Evolutionary conservation across 2,888 invertebrate species (phyloP), one percentile per base, ranked within the genome.

Genomic region (Hesperia comma): DNA sequence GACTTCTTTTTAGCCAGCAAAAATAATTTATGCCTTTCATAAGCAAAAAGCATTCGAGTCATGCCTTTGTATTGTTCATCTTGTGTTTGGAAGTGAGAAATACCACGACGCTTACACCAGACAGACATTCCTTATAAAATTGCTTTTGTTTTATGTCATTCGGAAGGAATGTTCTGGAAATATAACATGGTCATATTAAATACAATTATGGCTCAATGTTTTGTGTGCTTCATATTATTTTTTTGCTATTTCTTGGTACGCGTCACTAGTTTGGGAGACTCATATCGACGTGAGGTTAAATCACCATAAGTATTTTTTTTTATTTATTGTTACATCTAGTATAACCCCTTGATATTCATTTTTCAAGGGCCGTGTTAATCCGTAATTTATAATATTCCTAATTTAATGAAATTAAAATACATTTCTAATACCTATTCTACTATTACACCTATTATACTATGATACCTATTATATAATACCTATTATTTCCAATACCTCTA

Each of bases 101-200:
- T 60, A 60, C 46, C 60, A 33, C 32, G 55, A 54, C 62, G 55
- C 61, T 62, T 53, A 64, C 33, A 63, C 60, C 32, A 60, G 17
- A 37, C 32, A 60, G 17, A 37, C 60, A 66, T 66, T 60, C 66
- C 66, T 55, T 21, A 61, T 61, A 61, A 61, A 66, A 61, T 55
- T 61, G 66, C 66, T 60, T 66, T 66, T 66, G 60, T 66, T 66
- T 61, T 61, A 61, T 46, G 66, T 61, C 66, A 55, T 21, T 66
- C 0, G 26, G 54, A 43, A 46, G 66, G 66, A 60, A 66, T 66
- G 61, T 55, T 19, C 43, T 55, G 26, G 60, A 55, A 54, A 55
- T 58, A 58, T 53, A 5, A 4, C 54, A 33, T 33, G 54, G 32
- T 32, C 15, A 32, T 54, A 33, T 54, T 15, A 33, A 33, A 33